Evolutionary conservation across 2,888 invertebrate genomes (phyloP), one percentile per base, ranked within the genome.

Genomic region (Dryocosmus kuriphilus): DNA sequence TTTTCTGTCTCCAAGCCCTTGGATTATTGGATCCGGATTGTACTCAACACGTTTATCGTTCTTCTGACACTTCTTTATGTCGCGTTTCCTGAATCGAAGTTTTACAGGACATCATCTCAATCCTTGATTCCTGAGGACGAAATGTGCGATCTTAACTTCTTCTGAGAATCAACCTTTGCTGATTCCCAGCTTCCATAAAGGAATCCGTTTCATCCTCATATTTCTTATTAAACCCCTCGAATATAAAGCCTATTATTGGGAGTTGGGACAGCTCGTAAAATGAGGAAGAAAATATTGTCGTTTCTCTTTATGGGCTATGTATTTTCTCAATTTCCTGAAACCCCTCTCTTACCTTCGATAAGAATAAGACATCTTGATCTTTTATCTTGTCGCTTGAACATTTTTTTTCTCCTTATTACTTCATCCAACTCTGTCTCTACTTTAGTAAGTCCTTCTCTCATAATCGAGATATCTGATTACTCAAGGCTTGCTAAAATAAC

Each of bases 241-340:
- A 71, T 19, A 71, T 71, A 32, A 32, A 51, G 71, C 30, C 51
- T 46, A 71, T 71, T 71, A 71, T 55, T 71, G 51, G 46, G n/a
- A 71, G 51, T 32, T 71, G 32, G 11, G 30, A 71, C 71, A 71
- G 30, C 71, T 71, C 71, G 30, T 71, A 55, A 71, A 71, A 71
- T 51, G 27, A 71, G 32, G 71, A 51, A 55, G 51, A 22, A 60
- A 71, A 71, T 32, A 71, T 71, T 71, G 71, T 71, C 71, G 11
- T 51, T 51, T 71, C 32, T 46, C 71, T 71, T 55, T 55, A 71
- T 51, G 71, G 71, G 30, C 55, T 65, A 30, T 51, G 51, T 71
- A 51, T 71, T 71, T 71, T 51, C 71, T 30, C 71, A 51, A 71
- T 71, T 71, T 51, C 55, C 71, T 41, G 35, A 65, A 22, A 7